Base-by-base conservation (phyloP, 2,797 vertebrate species). In the Parambassis ranga region DNA sequence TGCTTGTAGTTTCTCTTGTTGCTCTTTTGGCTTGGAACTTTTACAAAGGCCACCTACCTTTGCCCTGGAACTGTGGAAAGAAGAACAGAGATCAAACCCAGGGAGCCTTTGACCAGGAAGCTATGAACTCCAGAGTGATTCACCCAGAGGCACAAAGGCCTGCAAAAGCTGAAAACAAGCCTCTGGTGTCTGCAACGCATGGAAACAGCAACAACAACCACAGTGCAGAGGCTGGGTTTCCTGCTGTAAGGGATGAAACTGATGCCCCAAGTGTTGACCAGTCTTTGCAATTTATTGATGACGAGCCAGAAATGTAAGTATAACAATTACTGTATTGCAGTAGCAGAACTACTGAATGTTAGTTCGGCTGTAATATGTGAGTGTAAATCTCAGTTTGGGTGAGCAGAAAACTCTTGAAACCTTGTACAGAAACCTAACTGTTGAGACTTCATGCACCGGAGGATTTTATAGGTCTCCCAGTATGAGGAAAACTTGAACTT, bases 21-120 rank as follows among this genome's bases (percentile, higher is more conserved):
- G 70, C 1, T 3, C 81, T 93, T 28, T 65, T 93, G 8, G 3
- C 50, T 16, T 94, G 93, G 92, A 95, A 90, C 61, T 30, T 91
- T 64, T 89, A 57, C 73, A 90, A 86, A 49, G 90, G 89, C 5
- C 86, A 90, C 53, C 15, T 92, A 1, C 23, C 71, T 7, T 41
- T 89, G 26, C 83, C 76, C 2, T 79, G 69, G 51, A 81, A 37
- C 38, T 55, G 48, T 37, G 5, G 38, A 10, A 74, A 59, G 20
- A 74, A 27, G 14, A 31, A 16, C 3, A 7, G 4, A 23, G 32
- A 49, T 10, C 51, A 38, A 15, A 10, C 55, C 6, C 49, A 23
- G 2, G 30, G 33, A 5, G 30, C 3, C 3, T 27, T 13, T 0
- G 41, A 61, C 18, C 68, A 74, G 9, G 50, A 18, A 20, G 60